Evolutionary conservation across 2,888 invertebrate genomes (phyloP), one percentile per base, ranked within the genome.

Genomic region (Ecdyonurus torrentis): DNA sequence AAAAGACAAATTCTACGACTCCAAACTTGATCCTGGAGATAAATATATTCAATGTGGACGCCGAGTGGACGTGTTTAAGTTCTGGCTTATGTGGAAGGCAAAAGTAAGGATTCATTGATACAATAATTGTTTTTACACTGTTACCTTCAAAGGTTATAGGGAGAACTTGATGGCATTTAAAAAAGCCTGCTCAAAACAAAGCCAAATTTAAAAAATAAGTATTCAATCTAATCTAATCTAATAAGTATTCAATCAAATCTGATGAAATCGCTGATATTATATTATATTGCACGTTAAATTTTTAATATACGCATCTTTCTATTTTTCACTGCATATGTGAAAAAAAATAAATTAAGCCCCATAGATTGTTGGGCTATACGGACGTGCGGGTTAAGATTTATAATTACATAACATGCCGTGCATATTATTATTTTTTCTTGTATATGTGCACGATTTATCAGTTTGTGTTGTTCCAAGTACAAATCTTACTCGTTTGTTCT

Each of bases 71-170:
- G 81, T 84, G 58, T 81, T 86, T 71, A 86, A 86, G 71, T 78
- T 86, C 67, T 86, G 85, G 85, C 74, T 85, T 25, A 82, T 83
- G 81, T 85, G 85, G 85, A 81, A 83, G 69, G 83, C 84, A 19
- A 85, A 85, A 73, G 78, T 78, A 67, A 67, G 25, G n/a, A 61
- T 61, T 20, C 62, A 64, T 66, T 64, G 53, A 63, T 60, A 58
- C 63, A 62, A 59, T 1, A 18, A 3, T 53, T 7, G 10, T 19
- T 7, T 19, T n/a, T 5, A 53, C 53, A 1, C 24, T 2, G 2
- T 1, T 23, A 3, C 23, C 23, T 23, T 20, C 5, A 59, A 3
- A 23, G 19, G 59, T 23, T 2, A 1, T 59, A 59, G 23, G 23
- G n/a, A 52, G n/a, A n/a, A n/a, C n/a, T n/a, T n/a, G n/a, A n/a